These are phyloP conservation scores for Rhombomys opimus DNA, from an alignment of 2,113 vertebrate genomes.

Conservation along the genomic window DNA sequence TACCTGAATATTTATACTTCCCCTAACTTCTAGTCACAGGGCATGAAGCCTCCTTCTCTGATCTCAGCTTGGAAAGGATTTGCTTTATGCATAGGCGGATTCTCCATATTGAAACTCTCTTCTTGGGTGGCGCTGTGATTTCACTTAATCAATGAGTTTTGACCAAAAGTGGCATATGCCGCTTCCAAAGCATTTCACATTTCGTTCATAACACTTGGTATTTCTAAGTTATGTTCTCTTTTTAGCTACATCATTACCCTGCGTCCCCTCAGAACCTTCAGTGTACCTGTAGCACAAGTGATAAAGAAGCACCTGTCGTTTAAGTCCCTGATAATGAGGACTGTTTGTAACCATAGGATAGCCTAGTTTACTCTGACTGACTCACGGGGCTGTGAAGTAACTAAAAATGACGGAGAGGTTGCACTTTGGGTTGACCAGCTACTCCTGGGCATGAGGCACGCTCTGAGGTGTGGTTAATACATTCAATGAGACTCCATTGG, in stretches of 20 bases:
- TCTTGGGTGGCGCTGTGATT: neutral
- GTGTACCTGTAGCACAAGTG: neutral
- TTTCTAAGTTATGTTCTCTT: neutral
- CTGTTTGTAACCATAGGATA: neutral
- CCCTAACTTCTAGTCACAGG: neutral
- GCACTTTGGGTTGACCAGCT: too few species aligned
- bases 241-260: neutral
- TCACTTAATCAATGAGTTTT: neutral
- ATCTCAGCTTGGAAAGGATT: neutral
- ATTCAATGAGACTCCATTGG: too few species aligned
- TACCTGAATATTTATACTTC: neutral
- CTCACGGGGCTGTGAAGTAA: neutral
- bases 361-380: neutral
- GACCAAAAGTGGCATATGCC: neutral
- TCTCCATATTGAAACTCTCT: neutral
- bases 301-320: neutral
- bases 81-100: neutral
- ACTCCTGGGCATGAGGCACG: too few species aligned
- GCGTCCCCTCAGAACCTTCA: neutral
- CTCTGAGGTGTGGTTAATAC: too few species aligned
- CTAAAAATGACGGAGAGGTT: neutral
- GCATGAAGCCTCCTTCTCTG: neutral
- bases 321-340: neutral
- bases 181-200: neutral
- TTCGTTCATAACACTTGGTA: neutral